phyloP scores from a whole-genome alignment of 2,888 invertebrate genomes.

The Eristalis arbustorum region DNA sequence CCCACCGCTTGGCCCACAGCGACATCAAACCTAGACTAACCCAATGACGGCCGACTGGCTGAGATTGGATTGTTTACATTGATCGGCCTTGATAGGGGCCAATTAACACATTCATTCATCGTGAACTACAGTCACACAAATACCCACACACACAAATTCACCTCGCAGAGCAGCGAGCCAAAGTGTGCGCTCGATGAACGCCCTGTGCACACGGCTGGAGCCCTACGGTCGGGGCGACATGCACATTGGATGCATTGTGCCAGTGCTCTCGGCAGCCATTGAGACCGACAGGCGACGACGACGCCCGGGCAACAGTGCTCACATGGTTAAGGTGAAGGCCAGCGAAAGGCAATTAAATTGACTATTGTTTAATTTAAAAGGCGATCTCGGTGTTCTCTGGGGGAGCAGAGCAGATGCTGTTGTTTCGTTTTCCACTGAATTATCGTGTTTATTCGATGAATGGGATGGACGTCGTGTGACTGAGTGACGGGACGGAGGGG shows the following conservation, averaged over 20 bases:
- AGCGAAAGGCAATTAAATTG: conserved; percentile 63
- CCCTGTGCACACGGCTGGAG: not conserved
- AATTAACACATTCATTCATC: conserved; percentile 45
- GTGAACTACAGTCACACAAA: not conserved
- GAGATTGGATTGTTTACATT: conserved; percentile 58
- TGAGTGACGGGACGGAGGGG: no score
- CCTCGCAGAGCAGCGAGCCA: not conserved
- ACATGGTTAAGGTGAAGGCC: conserved; percentile 62
- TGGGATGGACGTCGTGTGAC: not conserved
- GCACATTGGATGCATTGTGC: not conserved
- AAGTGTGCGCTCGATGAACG: not conserved
- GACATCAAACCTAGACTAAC: not conserved
- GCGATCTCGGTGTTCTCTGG: not conserved
- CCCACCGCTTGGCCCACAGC: conserved; percentile 29
- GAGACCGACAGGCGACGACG: conserved; percentile 14
- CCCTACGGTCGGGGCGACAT: not conserved
- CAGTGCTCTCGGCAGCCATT: not conserved
- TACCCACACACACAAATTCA: not conserved
- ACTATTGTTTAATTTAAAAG: conserved; percentile 38
- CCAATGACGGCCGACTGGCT: conserved; percentile 10
- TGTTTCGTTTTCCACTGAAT: not conserved
- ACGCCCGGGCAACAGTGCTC: conserved; percentile 6
- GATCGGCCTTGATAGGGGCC: conserved; percentile 58
- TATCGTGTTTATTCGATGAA: not conserved
- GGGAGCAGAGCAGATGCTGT: not conserved